Conservation (phyloP, 2,113 vertebrate species). For the Ovis canadensis region DNA sequence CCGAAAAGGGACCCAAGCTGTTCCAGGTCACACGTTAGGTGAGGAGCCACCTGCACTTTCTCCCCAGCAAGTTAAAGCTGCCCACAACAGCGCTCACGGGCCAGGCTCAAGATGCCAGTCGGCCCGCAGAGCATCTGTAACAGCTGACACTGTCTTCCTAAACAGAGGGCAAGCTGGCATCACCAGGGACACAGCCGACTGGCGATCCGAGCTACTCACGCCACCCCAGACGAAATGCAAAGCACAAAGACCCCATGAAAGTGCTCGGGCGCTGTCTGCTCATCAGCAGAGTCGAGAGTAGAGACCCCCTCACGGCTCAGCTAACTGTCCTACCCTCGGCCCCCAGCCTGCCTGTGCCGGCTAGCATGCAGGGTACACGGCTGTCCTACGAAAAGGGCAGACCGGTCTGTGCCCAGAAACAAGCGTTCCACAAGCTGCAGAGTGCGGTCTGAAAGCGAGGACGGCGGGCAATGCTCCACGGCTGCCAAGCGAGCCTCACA, state of each 20-base stretch:
- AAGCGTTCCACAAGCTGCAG: slow-evolving; percentile 42
- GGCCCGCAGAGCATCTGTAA: slow-evolving; percentile 26
- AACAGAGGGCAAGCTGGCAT: background rate
- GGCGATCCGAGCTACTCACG: background rate
- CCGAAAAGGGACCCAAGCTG: background rate
- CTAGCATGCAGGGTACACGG: background rate
- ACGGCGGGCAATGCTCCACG: background rate
- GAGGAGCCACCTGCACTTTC: background rate
- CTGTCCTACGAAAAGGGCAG: slow-evolving; percentile 22
- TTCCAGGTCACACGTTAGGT: background rate
- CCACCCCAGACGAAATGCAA: background rate
- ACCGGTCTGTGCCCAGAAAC: slow-evolving; percentile 48
- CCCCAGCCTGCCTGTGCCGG: background rate
- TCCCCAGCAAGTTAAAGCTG: background rate
- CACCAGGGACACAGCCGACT: background rate
- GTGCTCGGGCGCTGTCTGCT: background rate
- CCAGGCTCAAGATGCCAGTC: background rate
- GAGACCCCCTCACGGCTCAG: background rate
- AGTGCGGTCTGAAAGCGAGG: background rate
- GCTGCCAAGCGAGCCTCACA: background rate
- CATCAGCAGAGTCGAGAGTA: background rate
- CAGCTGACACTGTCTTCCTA: slow-evolving; percentile 20
- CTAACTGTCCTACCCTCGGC: slow-evolving; percentile 35
- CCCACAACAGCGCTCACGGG: background rate
- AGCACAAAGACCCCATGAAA: background rate